Conservation (phyloP, 2,113 vertebrate genomes). For the Vireo altiloquus region DNA sequence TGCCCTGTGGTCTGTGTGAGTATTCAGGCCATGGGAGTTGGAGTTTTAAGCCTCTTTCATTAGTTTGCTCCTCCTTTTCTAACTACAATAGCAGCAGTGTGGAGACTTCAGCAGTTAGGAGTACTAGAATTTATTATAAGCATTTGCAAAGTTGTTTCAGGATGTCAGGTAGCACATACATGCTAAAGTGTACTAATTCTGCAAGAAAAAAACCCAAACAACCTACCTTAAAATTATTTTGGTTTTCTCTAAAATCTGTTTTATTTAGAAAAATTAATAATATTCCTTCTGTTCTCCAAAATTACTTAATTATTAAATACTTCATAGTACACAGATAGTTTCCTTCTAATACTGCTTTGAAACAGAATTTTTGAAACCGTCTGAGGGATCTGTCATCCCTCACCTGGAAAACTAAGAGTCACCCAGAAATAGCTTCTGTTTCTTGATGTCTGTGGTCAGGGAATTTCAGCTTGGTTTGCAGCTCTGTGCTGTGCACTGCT, state of each 20-base stretch:
- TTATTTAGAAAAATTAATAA: background rate
- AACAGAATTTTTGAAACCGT: background rate
- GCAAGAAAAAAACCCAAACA: background rate
- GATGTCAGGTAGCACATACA: background rate
- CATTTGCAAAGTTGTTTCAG: background rate
- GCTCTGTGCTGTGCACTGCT: background rate
- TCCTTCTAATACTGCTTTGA: background rate
- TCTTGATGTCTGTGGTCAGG: background rate
- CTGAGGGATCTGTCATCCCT: background rate
- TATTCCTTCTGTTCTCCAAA: background rate
- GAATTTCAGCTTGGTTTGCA: background rate
- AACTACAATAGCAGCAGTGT: background rate
- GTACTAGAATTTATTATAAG: background rate
- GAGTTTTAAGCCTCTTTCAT: background rate
- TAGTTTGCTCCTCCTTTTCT: background rate
- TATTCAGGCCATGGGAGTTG: background rate
- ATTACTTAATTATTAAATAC: background rate
- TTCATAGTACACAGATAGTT: background rate
- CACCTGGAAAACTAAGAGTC: background rate
- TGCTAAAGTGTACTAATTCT: background rate
- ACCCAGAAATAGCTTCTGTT: rapidly evolving
- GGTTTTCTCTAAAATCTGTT: background rate
- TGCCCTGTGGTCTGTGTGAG: background rate
- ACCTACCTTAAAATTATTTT: background rate
- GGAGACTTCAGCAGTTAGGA: background rate